Percentiles rank a stretch among this genome's conserved stretches.
Evolutionary conservation across 1,140 invertebrate species (phyloP).

Genomic region (Euwallacea similis): DNA sequence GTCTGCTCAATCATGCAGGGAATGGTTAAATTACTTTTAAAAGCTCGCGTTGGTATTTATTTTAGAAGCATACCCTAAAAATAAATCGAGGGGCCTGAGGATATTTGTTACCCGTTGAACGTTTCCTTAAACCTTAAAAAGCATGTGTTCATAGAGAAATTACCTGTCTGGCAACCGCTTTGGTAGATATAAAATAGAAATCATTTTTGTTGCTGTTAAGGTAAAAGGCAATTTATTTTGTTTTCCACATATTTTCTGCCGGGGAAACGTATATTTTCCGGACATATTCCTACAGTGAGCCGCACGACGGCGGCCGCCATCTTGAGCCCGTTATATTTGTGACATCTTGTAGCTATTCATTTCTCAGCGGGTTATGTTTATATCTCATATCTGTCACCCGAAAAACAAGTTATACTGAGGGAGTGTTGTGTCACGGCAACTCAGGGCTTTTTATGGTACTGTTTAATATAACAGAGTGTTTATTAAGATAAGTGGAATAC

Average conservation of each 20-base stretch:
- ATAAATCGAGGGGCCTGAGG: conserved; percentile 22
- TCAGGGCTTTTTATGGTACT: conserved; percentile 18
- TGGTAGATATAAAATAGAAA: conserved; percentile 37
- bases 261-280: conserved; percentile 39
- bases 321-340: conserved; percentile 44
- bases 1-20: too few species aligned
- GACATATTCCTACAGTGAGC: conserved; percentile 29
- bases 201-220: conserved; percentile 39
- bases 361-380: conserved; percentile 43
- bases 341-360: conserved; percentile 43
- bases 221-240: conserved; percentile 40
- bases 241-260: conserved; percentile 37
- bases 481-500: neutral
- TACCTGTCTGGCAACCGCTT: conserved; percentile 34
- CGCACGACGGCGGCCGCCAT: conserved; percentile 33
- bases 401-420: conserved; percentile 30
- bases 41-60: conserved; percentile 16
- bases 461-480: conserved; percentile 34
- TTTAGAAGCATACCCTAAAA: conserved; percentile 25
- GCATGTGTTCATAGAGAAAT: conserved; percentile 37
- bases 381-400: conserved; percentile 37
- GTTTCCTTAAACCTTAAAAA: conserved; percentile 36
- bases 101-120: conserved; percentile 32
- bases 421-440: conserved; percentile 13
- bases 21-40: neutral